These are phyloP conservation scores for Strongylocentrotus purpuratus DNA, from an alignment of 35 echinoderm and acorn worm genomes.

Conservation along the genomic window DNA sequence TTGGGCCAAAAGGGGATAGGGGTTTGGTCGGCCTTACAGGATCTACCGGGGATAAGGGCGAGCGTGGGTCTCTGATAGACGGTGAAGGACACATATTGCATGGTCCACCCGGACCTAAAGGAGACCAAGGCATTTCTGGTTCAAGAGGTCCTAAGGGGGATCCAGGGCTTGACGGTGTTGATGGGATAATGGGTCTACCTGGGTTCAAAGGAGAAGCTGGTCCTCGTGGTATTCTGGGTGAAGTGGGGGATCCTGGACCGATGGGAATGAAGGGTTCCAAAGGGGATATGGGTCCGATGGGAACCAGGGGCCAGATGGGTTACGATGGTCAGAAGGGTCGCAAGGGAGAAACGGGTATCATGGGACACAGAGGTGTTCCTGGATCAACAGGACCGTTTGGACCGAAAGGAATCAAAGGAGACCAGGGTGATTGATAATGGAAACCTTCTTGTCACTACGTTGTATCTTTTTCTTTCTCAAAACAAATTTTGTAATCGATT, in stretches of 20 bases:
- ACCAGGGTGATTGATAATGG: background rate
- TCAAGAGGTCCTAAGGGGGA: constrained; percentile 20
- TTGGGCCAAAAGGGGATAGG: background rate
- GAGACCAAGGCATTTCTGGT: constrained; percentile 35
- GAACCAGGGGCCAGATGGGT: constrained; percentile 38
- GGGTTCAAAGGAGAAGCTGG: constrained; percentile 20
- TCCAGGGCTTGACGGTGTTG: constrained; percentile 28
- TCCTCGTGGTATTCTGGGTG: constrained; percentile 23
- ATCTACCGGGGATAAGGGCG: background rate
- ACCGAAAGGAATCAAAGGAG: constrained; percentile 38
- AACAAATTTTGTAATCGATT: background rate
- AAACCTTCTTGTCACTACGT: background rate
- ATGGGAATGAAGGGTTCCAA: constrained; percentile 27
- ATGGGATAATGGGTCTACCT: background rate
- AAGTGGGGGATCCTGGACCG: constrained; percentile 30
- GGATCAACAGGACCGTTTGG: constrained; percentile 48
- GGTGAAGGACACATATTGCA: background rate
- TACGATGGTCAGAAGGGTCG: constrained; percentile 30
- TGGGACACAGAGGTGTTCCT: constrained; percentile 12
- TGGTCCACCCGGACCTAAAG: constrained; percentile 27
- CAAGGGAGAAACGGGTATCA: constrained; percentile 24
- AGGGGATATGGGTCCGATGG: constrained; percentile 55
- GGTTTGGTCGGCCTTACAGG: constrained; percentile 16
- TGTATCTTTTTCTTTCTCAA: background rate
- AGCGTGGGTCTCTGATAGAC: constrained; percentile 12